Evolutionary conservation across 2,113 vertebrate species (phyloP).

Genomic region (Prolemur simus): DNA sequence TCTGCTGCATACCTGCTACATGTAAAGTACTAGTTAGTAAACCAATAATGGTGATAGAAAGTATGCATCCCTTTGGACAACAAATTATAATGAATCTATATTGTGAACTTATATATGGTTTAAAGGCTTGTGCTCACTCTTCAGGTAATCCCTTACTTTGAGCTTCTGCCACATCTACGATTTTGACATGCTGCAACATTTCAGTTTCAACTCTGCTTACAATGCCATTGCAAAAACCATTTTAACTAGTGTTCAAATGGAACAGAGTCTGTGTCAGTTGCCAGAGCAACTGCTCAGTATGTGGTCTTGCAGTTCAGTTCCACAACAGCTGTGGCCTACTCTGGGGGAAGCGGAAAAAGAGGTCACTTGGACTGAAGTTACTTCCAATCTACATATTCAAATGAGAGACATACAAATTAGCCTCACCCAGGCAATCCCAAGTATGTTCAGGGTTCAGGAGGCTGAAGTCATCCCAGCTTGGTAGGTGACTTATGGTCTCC

Average conservation of each 20-base stretch:
- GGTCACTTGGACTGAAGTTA: not conserved
- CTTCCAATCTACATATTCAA: not conserved
- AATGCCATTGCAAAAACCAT: not conserved
- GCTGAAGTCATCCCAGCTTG: not conserved
- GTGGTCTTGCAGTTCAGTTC: not conserved
- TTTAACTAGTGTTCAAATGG: not conserved
- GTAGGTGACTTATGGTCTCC: not conserved
- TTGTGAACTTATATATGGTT: not conserved
- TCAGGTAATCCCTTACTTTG: not conserved
- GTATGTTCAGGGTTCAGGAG: not conserved
- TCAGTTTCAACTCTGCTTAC: not conserved
- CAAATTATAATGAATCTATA: not conserved
- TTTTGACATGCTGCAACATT: not conserved
- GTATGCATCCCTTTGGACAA: not conserved
- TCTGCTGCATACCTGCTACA: not conserved
- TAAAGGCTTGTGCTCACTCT: not conserved
- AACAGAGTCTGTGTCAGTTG: not conserved
- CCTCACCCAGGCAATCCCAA: not conserved
- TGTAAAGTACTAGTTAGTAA: not conserved
- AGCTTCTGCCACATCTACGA: not conserved
- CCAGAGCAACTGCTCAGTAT: constrained; percentile 31
- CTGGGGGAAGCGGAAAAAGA: not conserved
- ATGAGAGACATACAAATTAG: not conserved
- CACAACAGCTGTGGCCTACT: constrained; percentile 38
- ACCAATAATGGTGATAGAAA: not conserved